Conservation (phyloP, 2,888 invertebrate genomes). For the Drosophila algonquin region DNA sequence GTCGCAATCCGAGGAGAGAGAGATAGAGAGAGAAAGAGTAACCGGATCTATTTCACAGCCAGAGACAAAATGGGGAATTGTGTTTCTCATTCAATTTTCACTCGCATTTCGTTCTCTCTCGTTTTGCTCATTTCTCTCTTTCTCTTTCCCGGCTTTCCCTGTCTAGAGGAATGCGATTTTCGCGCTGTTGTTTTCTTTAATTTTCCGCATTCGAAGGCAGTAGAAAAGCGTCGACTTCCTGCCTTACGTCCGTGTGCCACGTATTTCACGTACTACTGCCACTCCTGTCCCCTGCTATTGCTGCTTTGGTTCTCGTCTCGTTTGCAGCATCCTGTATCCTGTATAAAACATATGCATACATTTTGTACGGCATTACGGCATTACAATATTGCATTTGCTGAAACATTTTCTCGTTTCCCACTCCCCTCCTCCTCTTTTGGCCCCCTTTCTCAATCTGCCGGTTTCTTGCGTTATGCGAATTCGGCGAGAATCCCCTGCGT, state of each 20-base stretch:
- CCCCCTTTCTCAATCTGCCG: background rate
- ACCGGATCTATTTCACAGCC: conserved; percentile 41
- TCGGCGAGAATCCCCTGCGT: conserved; percentile 33
- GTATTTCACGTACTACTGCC: background rate
- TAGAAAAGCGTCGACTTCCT: conserved; percentile 42
- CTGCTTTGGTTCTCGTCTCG: conserved; percentile 28
- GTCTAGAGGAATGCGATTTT: conserved; percentile 26
- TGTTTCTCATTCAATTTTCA: conserved; percentile 36
- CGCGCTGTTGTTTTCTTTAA: conserved; percentile 49
- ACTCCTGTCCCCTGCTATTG: background rate
- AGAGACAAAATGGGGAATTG: conserved; percentile 23
- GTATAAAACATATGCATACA: conserved; percentile 72
- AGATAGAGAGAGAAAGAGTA: conserved; percentile 12
- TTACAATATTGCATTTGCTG: conserved; percentile 75
- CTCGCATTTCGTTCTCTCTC: conserved; percentile 1
- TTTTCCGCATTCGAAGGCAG: conserved; percentile 42
- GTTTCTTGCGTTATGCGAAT: conserved; percentile 54
- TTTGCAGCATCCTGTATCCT: conserved; percentile 46
- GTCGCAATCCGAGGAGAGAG: background rate
- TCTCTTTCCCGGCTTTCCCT: conserved; percentile 24
- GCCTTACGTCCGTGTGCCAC: conserved; percentile 20
- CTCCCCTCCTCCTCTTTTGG: background rate
- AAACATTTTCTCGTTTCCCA: conserved; percentile 40
- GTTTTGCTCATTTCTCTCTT: background rate
- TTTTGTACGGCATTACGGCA: conserved; percentile 70